These are phyloP conservation scores for Pseudachorutes palmiensis DNA, from an alignment of 1,140 invertebrate species.

Conservation along the genomic window DNA sequence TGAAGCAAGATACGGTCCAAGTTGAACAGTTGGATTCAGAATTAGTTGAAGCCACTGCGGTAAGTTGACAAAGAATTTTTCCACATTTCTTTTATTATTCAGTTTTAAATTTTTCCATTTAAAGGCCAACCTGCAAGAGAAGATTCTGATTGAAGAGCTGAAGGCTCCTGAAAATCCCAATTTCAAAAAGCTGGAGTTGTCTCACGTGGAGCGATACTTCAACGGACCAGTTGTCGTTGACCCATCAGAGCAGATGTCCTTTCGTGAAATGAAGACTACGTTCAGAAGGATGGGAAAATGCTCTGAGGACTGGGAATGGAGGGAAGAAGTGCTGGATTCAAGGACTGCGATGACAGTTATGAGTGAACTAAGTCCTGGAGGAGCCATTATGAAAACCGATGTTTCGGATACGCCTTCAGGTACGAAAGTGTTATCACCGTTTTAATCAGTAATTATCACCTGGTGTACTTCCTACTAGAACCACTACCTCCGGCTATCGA, in stretches of 20 bases:
- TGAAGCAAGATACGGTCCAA: conserved; percentile 1
- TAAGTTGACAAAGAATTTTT: too few species aligned
- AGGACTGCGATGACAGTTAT: conserved; percentile 68
- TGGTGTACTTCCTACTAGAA: conserved; percentile 47
- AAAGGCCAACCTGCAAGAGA: conserved; percentile 48
- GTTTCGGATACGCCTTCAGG: conserved; percentile 14
- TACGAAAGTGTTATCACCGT: neutral
- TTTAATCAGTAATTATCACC: neutral
- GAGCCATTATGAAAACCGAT: conserved; percentile 75
- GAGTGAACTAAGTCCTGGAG: conserved; percentile 85
- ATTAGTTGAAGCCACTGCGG: conserved; percentile 39
- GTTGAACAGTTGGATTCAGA: neutral
- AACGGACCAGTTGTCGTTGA: conserved; percentile 62
- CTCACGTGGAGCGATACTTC: conserved; percentile 63
- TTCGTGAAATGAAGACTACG: conserved; percentile 17
- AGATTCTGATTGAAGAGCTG: conserved; percentile 74
- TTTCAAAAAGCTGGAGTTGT: conserved; percentile 52
- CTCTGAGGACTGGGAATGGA: conserved; percentile 22
- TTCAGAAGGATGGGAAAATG: conserved; percentile 18
- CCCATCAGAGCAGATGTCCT: conserved; percentile 34
- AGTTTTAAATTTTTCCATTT: neutral
- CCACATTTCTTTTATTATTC: too few species aligned
- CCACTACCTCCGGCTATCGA: conserved; percentile 71
- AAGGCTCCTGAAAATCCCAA: conserved; percentile 53
- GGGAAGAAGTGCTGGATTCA: conserved; percentile 47